Evolutionary conservation across 2,113 vertebrate species (phyloP), one percentile per base, ranked within the genome.

Genomic region (Cygnus atratus): DNA sequence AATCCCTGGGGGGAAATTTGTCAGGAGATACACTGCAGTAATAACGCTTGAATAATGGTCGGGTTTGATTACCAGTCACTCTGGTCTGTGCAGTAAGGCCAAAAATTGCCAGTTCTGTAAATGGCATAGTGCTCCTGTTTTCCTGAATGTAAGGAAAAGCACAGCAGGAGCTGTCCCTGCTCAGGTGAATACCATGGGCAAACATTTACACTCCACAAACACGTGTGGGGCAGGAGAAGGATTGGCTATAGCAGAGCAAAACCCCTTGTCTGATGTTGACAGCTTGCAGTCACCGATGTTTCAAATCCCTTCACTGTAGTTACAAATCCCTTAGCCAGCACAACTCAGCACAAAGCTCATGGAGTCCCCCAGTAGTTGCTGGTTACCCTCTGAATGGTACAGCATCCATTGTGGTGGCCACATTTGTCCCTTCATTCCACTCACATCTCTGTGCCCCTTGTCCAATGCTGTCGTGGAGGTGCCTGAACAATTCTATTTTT

Each of bases 201-300:
- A 22, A 9, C 5, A 4, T 54, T 39, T 31, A 25, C 18, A 25
- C 37, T 78, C 16, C 72, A 33, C 19, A 28, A 28, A 79, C 61
- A 6, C 0, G 0, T 1, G 7, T 4, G 24, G 16, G 29, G 44
- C 59, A 85, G 78, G 43, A 81, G 24, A 52, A 84, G 7, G 17
- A 25, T 8, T 41, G 13, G 39, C 13, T n/a, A 4, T 21, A 55
- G 72, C 39, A 70, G 26, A 84, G 46, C 31, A 93, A 70, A 93
- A 79, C 66, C 74, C 17, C 5, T 0, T 22, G 19, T 13, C 35
- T 92, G 58, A 2, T 16, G 12, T 17, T 0, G 0, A 29, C 48
- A 13, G 8, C 3, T 15, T 76, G 44, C 0, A 1, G 78, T 22
- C 82, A n/a, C 33, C 70, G n/a, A 46, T 39, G 22, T 22, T 57